Percentiles rank a stretch among this genome's conserved stretches.
Evolutionary conservation across 2,888 invertebrate species (phyloP).

Genomic region (Tinea trinotella): DNA sequence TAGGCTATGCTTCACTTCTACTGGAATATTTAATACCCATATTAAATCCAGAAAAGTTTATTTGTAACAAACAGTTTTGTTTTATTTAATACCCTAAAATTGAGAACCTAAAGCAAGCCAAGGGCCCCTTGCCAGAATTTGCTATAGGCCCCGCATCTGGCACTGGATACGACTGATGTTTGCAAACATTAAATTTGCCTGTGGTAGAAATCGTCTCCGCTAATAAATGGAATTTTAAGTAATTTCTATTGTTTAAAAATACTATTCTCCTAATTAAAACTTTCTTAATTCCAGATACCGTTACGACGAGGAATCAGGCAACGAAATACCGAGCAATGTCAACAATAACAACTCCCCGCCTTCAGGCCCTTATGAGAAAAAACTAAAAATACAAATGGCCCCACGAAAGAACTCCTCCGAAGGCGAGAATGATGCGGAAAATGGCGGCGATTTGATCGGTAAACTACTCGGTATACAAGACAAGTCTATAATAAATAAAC

Average conservation of each 20-base stretch:
- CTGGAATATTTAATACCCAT: too few species aligned
- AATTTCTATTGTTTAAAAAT: slow-evolving; percentile 17
- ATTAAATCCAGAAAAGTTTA: too few species aligned
- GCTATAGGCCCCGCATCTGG: too few species aligned
- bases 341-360: slow-evolving; percentile 72
- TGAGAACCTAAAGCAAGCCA: too few species aligned
- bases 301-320: slow-evolving; percentile 61
- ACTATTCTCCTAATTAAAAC: neutral
- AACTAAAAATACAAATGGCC: slow-evolving; percentile 60
- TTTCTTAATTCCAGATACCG: slow-evolving; percentile 41
- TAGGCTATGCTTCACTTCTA: too few species aligned
- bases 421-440: slow-evolving; percentile 67
- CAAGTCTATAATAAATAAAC: slow-evolving; percentile 86
- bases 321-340: slow-evolving; percentile 60
- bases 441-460: slow-evolving; percentile 85
- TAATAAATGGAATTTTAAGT: too few species aligned
- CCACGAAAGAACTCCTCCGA: slow-evolving; percentile 65
- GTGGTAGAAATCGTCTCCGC: too few species aligned
- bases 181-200: slow-evolving; percentile 10
- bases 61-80: too few species aligned
- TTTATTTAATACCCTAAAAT: too few species aligned
- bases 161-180: too few species aligned
- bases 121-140: too few species aligned
- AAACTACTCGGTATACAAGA: slow-evolving; percentile 91
- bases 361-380: slow-evolving; percentile 68